A percentile compares a stretch with the other conserved stretches of the same genome.
Conservation (phyloP, 2,113 vertebrate genomes). For the Leuciscus idus region DNA sequence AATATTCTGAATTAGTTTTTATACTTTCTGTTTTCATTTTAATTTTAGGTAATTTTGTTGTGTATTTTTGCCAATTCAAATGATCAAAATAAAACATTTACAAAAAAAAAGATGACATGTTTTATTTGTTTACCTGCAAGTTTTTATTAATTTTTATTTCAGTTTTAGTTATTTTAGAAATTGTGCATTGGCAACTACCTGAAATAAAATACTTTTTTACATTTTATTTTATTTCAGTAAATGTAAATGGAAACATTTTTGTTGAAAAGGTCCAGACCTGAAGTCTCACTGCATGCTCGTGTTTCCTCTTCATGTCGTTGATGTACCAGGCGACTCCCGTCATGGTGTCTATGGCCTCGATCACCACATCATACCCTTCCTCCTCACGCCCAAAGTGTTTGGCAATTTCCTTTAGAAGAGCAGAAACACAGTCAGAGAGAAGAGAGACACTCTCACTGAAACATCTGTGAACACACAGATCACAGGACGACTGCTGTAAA, state of each 20-base stretch:
- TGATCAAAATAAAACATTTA: too few relatives aligned
- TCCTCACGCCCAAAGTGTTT: conserved; percentile 88
- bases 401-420: conserved; percentile 85
- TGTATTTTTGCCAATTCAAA: too few relatives aligned
- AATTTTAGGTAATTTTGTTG: too few relatives aligned
- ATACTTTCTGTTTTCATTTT: too few relatives aligned
- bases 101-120: too few relatives aligned
- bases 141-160: neutral
- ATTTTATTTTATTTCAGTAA: neutral
- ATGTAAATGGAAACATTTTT: too few relatives aligned
- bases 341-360: conserved; percentile 96
- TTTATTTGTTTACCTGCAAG: too few relatives aligned
- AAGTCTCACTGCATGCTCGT: conserved; percentile 92
- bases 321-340: conserved; percentile 98
- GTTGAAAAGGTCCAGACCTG: conserved; percentile 77
- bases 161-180: neutral
- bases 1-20: neutral
- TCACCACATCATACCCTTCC: conserved; percentile 87
- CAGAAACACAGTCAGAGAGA: neutral
- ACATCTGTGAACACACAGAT: neutral
- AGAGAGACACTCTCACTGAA: neutral
- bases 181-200: neutral
- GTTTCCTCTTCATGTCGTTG: conserved; percentile 98
- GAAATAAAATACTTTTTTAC: neutral
- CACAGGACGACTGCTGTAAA: neutral